Evolutionary conservation across 2,113 vertebrate species (phyloP).

Genomic region (Sceloporus tristichus): DNA sequence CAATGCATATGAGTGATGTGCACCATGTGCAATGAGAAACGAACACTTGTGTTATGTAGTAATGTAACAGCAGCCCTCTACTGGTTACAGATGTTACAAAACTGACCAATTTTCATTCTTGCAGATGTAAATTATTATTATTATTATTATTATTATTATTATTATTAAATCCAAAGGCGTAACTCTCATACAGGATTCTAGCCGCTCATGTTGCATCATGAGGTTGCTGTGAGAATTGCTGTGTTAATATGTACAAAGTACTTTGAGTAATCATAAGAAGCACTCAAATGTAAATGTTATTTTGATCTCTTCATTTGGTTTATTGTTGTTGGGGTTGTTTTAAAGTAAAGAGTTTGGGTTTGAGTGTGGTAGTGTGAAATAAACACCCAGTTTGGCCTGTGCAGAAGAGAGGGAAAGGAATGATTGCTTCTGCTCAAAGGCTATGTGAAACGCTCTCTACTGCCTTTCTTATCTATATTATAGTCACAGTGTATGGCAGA

Average conservation of each 20-base stretch:
- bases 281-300: background rate
- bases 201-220: too few relatives aligned
- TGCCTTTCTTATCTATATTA: constrained; percentile 27
- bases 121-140: too few relatives aligned
- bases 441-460: background rate
- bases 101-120: too few relatives aligned
- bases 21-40: too few relatives aligned
- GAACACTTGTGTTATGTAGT: too few relatives aligned
- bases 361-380: background rate
- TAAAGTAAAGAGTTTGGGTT: background rate
- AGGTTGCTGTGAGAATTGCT: background rate
- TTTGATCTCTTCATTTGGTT: background rate
- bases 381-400: background rate
- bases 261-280: background rate
- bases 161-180: too few relatives aligned
- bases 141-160: too few relatives aligned
- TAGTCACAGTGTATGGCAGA: constrained; percentile 49
- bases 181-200: too few relatives aligned
- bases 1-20: too few relatives aligned
- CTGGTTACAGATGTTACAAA: too few relatives aligned
- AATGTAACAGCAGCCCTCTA: too few relatives aligned
- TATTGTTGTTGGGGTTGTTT: background rate
- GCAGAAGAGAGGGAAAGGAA: background rate
- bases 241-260: background rate
- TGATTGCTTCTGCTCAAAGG: accelerated